These are phyloP conservation scores for Eumaeus atala DNA, from an alignment of 1,140 invertebrate species.

Conservation along the genomic window DNA sequence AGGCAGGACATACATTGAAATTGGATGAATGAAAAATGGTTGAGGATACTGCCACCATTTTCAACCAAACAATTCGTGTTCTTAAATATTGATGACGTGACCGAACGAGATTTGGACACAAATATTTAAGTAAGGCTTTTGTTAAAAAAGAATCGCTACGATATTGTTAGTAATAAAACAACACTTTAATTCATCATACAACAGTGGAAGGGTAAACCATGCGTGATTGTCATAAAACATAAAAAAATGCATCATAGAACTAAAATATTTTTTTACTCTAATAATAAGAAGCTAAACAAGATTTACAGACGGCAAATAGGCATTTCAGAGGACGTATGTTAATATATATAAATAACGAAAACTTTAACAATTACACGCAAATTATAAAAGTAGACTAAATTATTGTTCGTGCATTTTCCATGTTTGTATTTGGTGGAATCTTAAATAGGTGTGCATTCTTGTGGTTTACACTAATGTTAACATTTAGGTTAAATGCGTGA, in stretches of 20 bases:
- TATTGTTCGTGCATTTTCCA: constrained; percentile 6
- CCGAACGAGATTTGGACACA: constrained; percentile 1
- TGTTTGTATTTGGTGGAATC: neutral
- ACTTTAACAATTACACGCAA: neutral
- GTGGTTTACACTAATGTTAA: constrained; percentile 1
- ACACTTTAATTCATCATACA: neutral
- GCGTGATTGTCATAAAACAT: neutral
- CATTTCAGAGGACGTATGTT: no score
- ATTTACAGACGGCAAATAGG: no score
- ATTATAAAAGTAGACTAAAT: neutral
- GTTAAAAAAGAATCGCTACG: constrained; percentile 8
- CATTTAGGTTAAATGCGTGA: neutral
- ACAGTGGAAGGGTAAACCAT: constrained; percentile 1
- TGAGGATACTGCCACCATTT: no score
- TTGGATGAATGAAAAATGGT: no score
- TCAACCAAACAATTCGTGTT: no score
- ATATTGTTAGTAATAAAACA: neutral
- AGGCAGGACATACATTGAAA: no score
- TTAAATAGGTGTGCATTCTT: neutral
- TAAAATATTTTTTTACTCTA: no score
- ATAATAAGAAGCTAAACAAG: no score
- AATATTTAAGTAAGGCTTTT: neutral
- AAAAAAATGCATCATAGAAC: no score
- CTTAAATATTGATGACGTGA: neutral
- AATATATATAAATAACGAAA: no score